These are phyloP conservation scores for Halictus quadricinctus DNA, from an alignment of 2,888 invertebrate genomes.

Conservation along the genomic window DNA sequence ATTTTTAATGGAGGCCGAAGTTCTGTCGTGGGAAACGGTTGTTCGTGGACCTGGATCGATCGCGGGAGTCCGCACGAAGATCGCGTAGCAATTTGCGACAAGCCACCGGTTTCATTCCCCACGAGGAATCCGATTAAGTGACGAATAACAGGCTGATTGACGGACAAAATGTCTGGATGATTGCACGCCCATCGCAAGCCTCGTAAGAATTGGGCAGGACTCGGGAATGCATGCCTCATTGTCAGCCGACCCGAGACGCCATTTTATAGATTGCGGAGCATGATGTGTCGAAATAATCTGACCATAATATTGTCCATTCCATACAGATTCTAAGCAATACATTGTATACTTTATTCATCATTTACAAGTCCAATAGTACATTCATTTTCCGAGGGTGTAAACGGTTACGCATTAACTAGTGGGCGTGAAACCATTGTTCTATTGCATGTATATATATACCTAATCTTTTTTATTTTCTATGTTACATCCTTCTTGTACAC, in stretches of 20 bases:
- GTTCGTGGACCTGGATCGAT: conserved; percentile 39
- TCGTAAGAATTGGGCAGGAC: conserved; percentile 38
- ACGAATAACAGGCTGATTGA: conserved; percentile 19
- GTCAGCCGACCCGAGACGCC: background rate
- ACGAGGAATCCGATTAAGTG: conserved; percentile 50
- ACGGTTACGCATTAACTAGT: background rate
- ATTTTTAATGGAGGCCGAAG: background rate
- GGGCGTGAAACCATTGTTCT: conserved; percentile 11
- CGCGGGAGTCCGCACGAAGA: conserved; percentile 17
- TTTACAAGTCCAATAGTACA: background rate
- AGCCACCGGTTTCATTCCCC: conserved; percentile 50
- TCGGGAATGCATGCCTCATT: conserved; percentile 16
- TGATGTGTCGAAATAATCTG: background rate
- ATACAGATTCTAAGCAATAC: no score
- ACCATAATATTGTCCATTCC: background rate
- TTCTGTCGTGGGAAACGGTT: conserved; percentile 9
- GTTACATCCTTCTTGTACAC: no score
- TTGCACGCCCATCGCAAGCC: conserved; percentile 48
- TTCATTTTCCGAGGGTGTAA: no score
- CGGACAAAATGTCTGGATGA: conserved; percentile 49
- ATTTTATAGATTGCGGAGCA: background rate
- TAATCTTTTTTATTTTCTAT: no score
- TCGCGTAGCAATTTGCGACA: conserved; percentile 27
- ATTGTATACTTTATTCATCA: background rate
- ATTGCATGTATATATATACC: background rate